These are phyloP conservation scores for Athalia cordata DNA, from an alignment of 2,888 invertebrate species.

Conservation along the genomic window DNA sequence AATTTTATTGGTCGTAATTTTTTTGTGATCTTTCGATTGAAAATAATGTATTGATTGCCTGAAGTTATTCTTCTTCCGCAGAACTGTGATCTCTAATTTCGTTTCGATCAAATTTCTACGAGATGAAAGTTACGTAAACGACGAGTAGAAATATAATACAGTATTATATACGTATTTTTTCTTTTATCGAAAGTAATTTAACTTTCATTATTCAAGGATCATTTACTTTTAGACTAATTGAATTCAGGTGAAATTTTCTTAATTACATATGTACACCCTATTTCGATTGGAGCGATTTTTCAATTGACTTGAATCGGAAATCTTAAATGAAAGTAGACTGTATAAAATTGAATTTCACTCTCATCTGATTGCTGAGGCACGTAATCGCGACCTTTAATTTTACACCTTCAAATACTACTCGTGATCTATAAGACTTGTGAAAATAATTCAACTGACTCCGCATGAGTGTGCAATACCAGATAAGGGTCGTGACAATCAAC, in stretches of 20 bases:
- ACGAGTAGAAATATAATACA: not conserved
- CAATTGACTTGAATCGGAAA: not conserved
- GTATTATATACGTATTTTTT: not conserved
- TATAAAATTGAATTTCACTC: not conserved
- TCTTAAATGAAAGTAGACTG: constrained; percentile 3
- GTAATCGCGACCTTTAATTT: not conserved
- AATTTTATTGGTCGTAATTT: too few relatives aligned
- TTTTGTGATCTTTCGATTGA: too few relatives aligned
- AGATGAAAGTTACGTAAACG: not conserved
- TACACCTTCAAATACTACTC: not conserved
- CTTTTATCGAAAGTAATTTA: not conserved
- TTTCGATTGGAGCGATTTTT: constrained; percentile 25
- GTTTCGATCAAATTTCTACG: not conserved
- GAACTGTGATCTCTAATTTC: not conserved
- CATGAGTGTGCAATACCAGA: not conserved
- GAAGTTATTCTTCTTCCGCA: not conserved
- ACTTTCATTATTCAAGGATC: constrained; percentile 13
- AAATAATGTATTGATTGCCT: too few relatives aligned
- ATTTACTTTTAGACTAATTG: constrained; percentile 22
- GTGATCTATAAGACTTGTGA: constrained; percentile 19
- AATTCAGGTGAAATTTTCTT: constrained; percentile 2
- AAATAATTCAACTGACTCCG: not conserved
- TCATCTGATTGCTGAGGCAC: not conserved
- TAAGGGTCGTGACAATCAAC: not conserved
- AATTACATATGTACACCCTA: not conserved